phyloP scores from a whole-genome alignment of 2,888 invertebrate genomes.

The Phyto melanocephala region DNA sequence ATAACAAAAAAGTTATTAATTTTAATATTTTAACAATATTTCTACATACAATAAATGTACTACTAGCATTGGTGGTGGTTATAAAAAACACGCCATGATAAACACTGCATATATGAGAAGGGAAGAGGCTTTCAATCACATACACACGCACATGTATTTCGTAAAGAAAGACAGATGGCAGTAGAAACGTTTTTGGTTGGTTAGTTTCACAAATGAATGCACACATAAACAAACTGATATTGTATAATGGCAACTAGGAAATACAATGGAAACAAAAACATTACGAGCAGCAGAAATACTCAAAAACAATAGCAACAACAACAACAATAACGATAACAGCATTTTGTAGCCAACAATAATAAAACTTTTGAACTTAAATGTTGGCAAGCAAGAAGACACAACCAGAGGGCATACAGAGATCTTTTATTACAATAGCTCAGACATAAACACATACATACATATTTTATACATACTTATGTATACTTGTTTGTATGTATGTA shows the following conservation, averaged over 20 bases:
- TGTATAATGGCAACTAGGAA: slow-evolving; percentile 40
- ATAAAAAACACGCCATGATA: slow-evolving; percentile 21
- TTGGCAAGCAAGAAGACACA: slow-evolving; percentile 22
- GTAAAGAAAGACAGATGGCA: slow-evolving; percentile 62
- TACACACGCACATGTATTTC: slow-evolving; percentile 19
- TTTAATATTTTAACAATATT: slow-evolving; percentile 13
- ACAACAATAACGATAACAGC: slow-evolving; percentile 32
- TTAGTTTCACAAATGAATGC: slow-evolving; percentile 67
- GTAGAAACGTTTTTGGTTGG: slow-evolving; percentile 76
- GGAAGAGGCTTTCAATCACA: slow-evolving; percentile 17
- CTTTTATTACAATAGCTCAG: neutral
- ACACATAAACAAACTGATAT: slow-evolving; percentile 43
- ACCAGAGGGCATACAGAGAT: slow-evolving; percentile 10
- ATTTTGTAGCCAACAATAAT: slow-evolving; percentile 30
- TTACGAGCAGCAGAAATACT: slow-evolving; percentile 60
- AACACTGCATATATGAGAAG: slow-evolving; percentile 44
- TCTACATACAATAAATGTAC: too few species aligned
- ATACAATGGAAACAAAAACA: slow-evolving; percentile 67
- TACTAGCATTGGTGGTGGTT: slow-evolving; percentile 44
- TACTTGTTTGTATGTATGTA: too few species aligned
- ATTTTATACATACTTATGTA: too few species aligned
- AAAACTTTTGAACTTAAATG: slow-evolving; percentile 45
- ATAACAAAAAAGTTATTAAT: slow-evolving; percentile 54
- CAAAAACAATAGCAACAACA: slow-evolving; percentile 37
- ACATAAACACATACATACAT: too few species aligned